Percentiles rank a stretch among this genome's conserved stretches.
Conservation (phyloP, 2,113 vertebrate genomes). For the Paradisaea rubra region DNA sequence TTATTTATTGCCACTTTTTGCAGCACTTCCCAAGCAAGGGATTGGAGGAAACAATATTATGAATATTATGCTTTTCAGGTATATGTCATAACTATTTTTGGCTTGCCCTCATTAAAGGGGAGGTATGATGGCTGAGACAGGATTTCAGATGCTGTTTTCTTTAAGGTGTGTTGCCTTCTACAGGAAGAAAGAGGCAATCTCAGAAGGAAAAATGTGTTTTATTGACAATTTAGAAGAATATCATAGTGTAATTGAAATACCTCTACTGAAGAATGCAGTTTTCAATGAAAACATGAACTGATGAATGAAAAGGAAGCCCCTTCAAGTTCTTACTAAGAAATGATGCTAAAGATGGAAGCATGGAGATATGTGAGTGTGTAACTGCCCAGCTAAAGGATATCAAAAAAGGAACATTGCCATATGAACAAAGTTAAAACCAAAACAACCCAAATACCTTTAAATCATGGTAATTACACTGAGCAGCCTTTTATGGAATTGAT, state of each 20-base stretch:
- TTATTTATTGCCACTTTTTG: neutral
- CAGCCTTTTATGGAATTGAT: neutral
- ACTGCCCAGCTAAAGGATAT: neutral
- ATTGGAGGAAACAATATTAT: neutral
- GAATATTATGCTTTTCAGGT: neutral
- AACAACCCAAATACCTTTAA: neutral
- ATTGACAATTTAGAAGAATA: neutral
- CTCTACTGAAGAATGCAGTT: neutral
- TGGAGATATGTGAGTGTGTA: neutral
- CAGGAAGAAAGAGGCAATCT: neutral
- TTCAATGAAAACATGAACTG: neutral
- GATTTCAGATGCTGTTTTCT: neutral
- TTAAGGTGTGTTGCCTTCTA: neutral
- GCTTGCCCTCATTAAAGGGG: neutral
- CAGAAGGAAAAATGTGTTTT: neutral
- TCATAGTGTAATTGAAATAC: neutral
- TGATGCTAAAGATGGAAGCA: neutral
- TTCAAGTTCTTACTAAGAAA: neutral
- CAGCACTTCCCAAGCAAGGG: neutral
- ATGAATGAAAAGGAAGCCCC: neutral
- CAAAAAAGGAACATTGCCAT: neutral
- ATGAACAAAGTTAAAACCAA: neutral
- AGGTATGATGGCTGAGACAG: neutral
- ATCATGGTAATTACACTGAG: neutral
- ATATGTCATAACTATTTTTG: neutral